phyloP scores from a whole-genome alignment of 2,113 vertebrate genomes.

The Pelecanoides urinatrix region DNA sequence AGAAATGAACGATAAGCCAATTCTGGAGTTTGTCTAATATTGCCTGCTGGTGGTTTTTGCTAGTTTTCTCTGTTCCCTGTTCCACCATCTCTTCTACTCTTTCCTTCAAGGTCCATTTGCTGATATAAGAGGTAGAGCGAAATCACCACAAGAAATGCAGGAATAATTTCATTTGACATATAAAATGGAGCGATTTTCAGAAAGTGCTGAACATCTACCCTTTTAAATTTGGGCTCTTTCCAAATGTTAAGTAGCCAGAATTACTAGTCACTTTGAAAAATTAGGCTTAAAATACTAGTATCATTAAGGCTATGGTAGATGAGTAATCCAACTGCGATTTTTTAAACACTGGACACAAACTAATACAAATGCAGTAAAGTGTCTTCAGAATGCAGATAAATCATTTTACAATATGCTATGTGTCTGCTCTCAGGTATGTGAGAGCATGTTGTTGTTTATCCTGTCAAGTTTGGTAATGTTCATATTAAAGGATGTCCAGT shows the following conservation, averaged over 20 bases:
- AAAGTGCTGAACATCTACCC: constrained; percentile 17
- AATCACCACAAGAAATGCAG: background rate
- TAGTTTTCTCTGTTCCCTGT: background rate
- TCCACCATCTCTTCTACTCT: background rate
- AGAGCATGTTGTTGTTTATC: background rate
- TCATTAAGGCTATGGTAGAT: constrained; percentile 10
- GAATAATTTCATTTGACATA: background rate
- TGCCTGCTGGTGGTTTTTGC: background rate
- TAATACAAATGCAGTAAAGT: constrained; percentile 29
- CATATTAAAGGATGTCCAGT: background rate
- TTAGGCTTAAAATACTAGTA: constrained; percentile 21
- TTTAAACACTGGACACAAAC: constrained; percentile 27
- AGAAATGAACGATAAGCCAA: background rate
- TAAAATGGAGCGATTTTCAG: background rate
- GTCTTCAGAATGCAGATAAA: constrained; percentile 44
- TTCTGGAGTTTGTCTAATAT: background rate
- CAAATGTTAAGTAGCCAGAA: constrained; percentile 27
- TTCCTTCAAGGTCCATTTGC: background rate
- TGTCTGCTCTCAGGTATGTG: background rate
- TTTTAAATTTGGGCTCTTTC: constrained; percentile 22
- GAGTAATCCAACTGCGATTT: background rate
- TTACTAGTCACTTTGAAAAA: constrained; percentile 50
- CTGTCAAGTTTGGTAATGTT: background rate
- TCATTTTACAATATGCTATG: constrained; percentile 3
- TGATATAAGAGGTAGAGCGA: background rate